A percentile compares a stretch with the other conserved stretches of the same genome.
These are phyloP conservation scores for Xiphophorus hellerii DNA, from an alignment of 2,113 vertebrate species.

Conservation along the genomic window DNA sequence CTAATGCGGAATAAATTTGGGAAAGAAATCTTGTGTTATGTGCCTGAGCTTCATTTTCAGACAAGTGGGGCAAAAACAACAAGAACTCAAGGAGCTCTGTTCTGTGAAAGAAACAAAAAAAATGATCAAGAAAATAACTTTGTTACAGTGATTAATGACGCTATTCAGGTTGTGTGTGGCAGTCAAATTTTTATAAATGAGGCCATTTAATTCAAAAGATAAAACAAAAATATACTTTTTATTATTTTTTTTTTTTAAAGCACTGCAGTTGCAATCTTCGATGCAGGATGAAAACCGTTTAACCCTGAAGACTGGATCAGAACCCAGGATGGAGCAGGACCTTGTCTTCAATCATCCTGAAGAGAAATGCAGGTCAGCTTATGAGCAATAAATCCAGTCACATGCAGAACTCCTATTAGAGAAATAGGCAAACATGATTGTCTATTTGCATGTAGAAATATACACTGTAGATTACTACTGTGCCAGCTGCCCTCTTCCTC, in stretches of 20 bases:
- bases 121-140: not conserved
- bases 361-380: not conserved
- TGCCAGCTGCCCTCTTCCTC: not conserved
- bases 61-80: not conserved
- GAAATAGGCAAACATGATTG: not conserved
- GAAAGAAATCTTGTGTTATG: too few relatives aligned
- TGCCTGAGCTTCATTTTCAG: too few relatives aligned
- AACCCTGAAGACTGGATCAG: not conserved
- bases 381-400: not conserved
- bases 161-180: not conserved
- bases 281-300: not conserved
- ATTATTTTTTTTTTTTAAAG: not conserved
- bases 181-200: not conserved
- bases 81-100: not conserved
- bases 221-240: not conserved
- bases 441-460: not conserved
- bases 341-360: constrained; percentile 75
- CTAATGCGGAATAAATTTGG: too few relatives aligned
- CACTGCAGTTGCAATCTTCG: not conserved
- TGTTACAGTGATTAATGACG: not conserved
- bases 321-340: not conserved
- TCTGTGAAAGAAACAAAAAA: not conserved
- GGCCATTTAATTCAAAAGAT: not conserved
- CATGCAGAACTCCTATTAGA: not conserved
- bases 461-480: not conserved